Conservation (phyloP, 1,140 invertebrate species). For the Drosophila sucinea region DNA sequence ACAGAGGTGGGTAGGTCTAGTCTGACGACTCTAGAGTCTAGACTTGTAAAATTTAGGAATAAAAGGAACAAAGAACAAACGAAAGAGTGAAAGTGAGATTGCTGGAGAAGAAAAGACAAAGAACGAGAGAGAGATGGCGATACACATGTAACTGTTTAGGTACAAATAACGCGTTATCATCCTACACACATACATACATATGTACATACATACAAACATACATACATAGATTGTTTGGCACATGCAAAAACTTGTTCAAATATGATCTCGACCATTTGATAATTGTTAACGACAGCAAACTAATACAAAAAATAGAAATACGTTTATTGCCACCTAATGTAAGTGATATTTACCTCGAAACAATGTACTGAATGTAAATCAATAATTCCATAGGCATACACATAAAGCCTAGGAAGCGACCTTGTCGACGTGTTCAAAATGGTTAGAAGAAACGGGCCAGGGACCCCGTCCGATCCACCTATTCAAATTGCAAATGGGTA, state of each 20-base stretch:
- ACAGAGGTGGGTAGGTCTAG: too few relatives aligned
- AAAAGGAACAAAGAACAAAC: not conserved
- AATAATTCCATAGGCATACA: slow-evolving; percentile 28
- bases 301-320: slow-evolving; percentile 21
- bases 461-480: slow-evolving; percentile 25
- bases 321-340: not conserved
- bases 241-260: slow-evolving; percentile 41
- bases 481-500: slow-evolving; percentile 25
- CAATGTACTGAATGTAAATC: slow-evolving; percentile 15
- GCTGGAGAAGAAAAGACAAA: slow-evolving; percentile 1
- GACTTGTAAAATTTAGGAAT: too few relatives aligned
- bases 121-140: too few relatives aligned
- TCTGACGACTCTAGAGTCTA: too few relatives aligned
- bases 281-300: slow-evolving; percentile 40
- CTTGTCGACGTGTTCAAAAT: slow-evolving; percentile 41
- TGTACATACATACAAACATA: slow-evolving; percentile 23
- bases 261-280: slow-evolving; percentile 14
- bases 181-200: not conserved
- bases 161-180: slow-evolving; percentile 24
- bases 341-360: not conserved
- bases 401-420: slow-evolving; percentile 30
- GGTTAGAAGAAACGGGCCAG: slow-evolving; percentile 43
- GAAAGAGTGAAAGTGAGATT: slow-evolving; percentile 6
- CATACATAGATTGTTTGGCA: slow-evolving; percentile 26
- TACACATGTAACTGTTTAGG: not conserved